Conservation (phyloP, 2,113 vertebrate genomes). For the Odocoileus hemionus region DNA sequence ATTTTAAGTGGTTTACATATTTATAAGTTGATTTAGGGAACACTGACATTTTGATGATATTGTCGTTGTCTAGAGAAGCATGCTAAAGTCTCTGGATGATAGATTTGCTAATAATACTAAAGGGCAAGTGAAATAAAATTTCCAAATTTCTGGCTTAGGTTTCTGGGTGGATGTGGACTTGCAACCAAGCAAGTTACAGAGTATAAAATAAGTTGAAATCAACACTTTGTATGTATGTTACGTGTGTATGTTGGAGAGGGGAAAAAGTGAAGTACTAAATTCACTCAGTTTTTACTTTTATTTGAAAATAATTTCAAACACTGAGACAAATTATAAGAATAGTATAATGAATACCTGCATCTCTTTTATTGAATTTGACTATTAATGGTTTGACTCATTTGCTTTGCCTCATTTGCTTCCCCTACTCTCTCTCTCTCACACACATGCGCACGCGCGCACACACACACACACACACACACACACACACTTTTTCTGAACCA, state of each 20-base stretch:
- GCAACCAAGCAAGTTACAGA: neutral
- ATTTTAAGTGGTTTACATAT: neutral
- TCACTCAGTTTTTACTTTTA: neutral
- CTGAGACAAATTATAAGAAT: neutral
- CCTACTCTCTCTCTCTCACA: neutral
- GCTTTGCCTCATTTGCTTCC: neutral
- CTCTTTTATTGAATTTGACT: neutral
- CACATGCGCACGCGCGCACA: neutral
- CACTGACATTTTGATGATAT: neutral
- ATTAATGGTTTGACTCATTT: neutral
- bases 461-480: neutral
- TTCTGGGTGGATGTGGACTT: neutral
- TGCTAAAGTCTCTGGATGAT: neutral
- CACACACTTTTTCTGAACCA: neutral
- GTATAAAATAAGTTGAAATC: neutral
- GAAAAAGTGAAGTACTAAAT: neutral
- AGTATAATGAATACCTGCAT: neutral
- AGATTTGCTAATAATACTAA: slow-evolving; percentile 12
- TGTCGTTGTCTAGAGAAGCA: neutral
- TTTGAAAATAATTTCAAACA: slow-evolving; percentile 24
- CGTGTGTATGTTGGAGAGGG: neutral
- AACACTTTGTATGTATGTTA: neutral
- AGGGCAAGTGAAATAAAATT: neutral
- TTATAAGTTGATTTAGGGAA: slow-evolving; percentile 1
- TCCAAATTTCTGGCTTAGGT: neutral